Percentiles rank a stretch among this genome's conserved stretches.
Evolutionary conservation across 37 sponge, comb jelly and placozoan species (phyloP).

Genomic region (Chondrosia reniformis): DNA sequence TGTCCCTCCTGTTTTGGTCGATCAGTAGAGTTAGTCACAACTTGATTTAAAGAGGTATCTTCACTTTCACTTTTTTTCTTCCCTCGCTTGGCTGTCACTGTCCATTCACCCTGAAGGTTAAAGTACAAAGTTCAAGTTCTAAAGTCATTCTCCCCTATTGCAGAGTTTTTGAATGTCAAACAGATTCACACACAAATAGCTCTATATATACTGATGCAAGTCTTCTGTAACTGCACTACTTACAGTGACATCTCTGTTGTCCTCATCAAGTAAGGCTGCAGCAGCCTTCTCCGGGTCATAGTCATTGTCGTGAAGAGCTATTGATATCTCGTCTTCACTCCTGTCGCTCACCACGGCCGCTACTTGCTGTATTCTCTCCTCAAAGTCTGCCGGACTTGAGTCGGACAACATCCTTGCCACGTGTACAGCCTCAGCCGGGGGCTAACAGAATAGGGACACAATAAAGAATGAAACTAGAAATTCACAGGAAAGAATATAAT

Average conservation of each 20-base stretch:
- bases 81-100: neutral
- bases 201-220: neutral
- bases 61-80: neutral
- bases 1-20: too few relatives aligned
- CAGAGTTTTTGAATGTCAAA: too few relatives aligned
- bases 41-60: too few relatives aligned
- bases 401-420: constrained; percentile 54
- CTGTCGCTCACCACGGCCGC: constrained; percentile 22
- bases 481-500: neutral
- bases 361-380: constrained; percentile 25
- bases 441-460: constrained; percentile 1
- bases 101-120: neutral
- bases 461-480: neutral
- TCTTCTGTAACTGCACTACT: constrained; percentile 4
- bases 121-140: neutral
- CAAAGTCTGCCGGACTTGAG: constrained; percentile 16
- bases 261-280: constrained; percentile 49
- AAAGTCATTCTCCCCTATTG: neutral
- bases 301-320: constrained; percentile 62
- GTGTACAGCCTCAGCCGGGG: constrained; percentile 57
- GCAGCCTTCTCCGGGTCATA: constrained; percentile 47
- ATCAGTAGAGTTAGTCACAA: too few relatives aligned
- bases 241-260: neutral
- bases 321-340: constrained; percentile 35
- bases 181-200: constrained; percentile 28